phyloP scores from a whole-genome alignment of 1,140 invertebrate species.

The Zophobas atratus region DNA sequence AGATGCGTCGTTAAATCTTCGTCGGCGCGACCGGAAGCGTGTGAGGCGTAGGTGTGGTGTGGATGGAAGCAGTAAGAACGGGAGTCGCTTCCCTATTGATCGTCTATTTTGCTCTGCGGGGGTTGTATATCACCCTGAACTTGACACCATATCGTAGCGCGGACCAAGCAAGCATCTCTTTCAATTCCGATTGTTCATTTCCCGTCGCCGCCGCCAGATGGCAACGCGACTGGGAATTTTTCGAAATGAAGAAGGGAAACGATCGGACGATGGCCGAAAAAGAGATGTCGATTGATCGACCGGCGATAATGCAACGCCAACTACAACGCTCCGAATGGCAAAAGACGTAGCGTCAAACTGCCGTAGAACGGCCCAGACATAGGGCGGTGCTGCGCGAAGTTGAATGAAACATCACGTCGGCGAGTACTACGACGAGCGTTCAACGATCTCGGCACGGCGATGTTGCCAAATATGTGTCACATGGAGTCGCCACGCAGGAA shows the following conservation, averaged over 20 bases:
- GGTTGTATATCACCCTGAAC: slow-evolving; percentile 40
- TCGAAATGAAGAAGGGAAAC: not conserved
- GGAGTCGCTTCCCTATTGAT: slow-evolving; percentile 50
- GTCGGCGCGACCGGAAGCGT: slow-evolving; percentile 45
- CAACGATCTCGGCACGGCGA: slow-evolving; percentile 56
- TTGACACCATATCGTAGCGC: slow-evolving; percentile 24
- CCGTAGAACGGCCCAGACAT: slow-evolving; percentile 53
- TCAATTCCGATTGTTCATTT: slow-evolving; percentile 1
- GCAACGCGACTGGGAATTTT: not conserved
- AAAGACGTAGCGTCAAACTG: slow-evolving; percentile 23
- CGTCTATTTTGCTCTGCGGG: slow-evolving; percentile 46
- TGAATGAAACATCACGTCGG: slow-evolving; percentile 60
- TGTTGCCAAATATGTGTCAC: slow-evolving; percentile 37
- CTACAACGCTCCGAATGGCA: slow-evolving; percentile 13
- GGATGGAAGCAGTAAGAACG: slow-evolving; percentile 40
- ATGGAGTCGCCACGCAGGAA: slow-evolving; percentile 1
- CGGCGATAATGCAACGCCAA: slow-evolving; percentile 3
- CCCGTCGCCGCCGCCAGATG: not conserved
- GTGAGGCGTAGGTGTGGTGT: slow-evolving; percentile 47
- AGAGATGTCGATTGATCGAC: not conserved
- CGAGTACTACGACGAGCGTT: slow-evolving; percentile 62
- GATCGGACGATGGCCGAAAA: not conserved
- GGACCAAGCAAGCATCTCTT: slow-evolving; percentile 22
- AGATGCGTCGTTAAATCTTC: slow-evolving; percentile 33
- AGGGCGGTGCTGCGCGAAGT: slow-evolving; percentile 63